Evolutionary conservation across 2,113 vertebrate species (phyloP).

Genomic region (Oncorhynchus clarkii): DNA sequence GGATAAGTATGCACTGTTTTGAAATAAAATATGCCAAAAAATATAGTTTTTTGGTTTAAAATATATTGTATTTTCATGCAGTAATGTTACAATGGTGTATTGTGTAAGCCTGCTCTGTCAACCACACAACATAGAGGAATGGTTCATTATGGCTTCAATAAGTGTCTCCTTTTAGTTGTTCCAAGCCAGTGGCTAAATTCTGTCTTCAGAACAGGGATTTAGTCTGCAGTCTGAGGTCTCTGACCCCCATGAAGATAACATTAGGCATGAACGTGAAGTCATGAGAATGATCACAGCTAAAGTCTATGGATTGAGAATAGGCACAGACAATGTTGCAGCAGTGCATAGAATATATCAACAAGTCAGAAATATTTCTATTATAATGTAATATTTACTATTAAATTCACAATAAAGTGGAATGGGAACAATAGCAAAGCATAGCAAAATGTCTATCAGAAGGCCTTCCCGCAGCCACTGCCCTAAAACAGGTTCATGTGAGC

Average conservation of each 20-base stretch:
- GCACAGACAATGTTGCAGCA: too few relatives aligned
- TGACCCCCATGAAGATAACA: neutral
- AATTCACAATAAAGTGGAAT: too few relatives aligned
- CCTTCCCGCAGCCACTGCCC: too few relatives aligned
- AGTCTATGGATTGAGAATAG: too few relatives aligned
- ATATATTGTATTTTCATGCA: too few relatives aligned
- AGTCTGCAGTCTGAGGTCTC: neutral
- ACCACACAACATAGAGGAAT: neutral
- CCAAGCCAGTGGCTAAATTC: neutral
- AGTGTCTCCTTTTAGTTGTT: neutral
- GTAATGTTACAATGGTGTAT: neutral
- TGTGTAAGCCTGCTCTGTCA: neutral
- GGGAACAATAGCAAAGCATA: too few relatives aligned
- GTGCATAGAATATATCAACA: too few relatives aligned
- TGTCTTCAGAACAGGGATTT: neutral
- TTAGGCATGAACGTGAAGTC: slow-evolving; percentile 5
- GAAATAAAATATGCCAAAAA: neutral
- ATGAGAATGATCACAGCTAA: neutral
- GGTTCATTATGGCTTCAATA: neutral
- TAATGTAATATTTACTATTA: too few relatives aligned
- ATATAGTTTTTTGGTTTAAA: neutral
- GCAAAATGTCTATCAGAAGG: too few relatives aligned
- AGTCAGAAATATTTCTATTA: too few relatives aligned
- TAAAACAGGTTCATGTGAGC: too few relatives aligned
- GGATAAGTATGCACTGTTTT: neutral